phyloP scores from a whole-genome alignment of 2,888 invertebrate genomes.

The Ctena decussata region DNA sequence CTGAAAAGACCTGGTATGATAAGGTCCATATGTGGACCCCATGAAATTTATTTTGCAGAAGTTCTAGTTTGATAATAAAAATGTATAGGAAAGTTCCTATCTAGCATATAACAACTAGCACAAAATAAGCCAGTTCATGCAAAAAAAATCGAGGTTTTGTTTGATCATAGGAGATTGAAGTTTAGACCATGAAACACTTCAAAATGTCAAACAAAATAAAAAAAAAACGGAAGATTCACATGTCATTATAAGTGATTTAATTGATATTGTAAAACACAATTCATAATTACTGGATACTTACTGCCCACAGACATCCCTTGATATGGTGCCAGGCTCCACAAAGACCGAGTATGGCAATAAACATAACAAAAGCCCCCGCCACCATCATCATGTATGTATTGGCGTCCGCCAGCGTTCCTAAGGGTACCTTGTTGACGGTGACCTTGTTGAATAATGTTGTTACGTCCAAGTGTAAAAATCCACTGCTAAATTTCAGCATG shows the following conservation, averaged over 20 bases:
- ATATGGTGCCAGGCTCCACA: constrained; percentile 49
- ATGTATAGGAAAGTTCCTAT: not conserved
- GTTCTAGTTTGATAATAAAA: not conserved
- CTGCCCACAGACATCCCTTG: constrained; percentile 48
- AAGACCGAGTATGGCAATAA: constrained; percentile 59
- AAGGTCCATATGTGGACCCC: too few relatives aligned
- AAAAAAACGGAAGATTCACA: not conserved
- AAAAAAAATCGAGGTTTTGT: too few relatives aligned
- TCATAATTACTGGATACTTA: constrained; percentile 21
- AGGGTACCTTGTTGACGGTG: constrained; percentile 31
- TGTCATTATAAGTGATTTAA: not conserved
- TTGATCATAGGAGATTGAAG: too few relatives aligned
- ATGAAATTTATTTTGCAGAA: not conserved
- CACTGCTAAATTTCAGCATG: constrained; percentile 50
- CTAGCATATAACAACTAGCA: not conserved
- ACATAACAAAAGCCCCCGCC: constrained; percentile 40
- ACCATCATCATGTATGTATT: constrained; percentile 56
- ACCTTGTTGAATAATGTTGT: constrained; percentile 47
- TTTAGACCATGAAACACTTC: not conserved
- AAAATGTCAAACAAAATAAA: not conserved
- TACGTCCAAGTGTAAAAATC: constrained; percentile 40
- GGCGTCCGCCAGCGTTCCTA: constrained; percentile 47
- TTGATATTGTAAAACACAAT: not conserved
- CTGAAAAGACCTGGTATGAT: too few relatives aligned
- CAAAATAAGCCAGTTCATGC: not conserved